Percentiles rank a stretch among this genome's conserved stretches.
Evolutionary conservation across 2,113 vertebrate genomes (phyloP).

Genomic region (Melanerpes formicivorus): DNA sequence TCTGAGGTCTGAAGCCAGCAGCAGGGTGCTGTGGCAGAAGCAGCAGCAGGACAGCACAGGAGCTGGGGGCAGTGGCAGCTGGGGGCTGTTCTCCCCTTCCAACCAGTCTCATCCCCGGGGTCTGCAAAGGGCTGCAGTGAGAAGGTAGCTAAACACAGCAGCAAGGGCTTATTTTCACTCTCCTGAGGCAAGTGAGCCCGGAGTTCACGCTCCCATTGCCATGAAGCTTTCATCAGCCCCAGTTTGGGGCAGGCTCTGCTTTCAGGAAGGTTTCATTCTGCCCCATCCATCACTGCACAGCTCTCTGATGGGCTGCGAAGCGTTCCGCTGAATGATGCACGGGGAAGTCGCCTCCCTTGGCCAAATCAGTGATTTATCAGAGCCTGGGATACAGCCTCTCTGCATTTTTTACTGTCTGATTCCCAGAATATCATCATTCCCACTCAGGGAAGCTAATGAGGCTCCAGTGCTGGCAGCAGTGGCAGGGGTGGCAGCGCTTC

Average conservation of each 20-base stretch:
- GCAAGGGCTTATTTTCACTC: background rate
- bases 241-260: constrained; percentile 44
- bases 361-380: constrained; percentile 67
- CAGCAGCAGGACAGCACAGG: background rate
- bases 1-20: background rate
- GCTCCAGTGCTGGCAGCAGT: background rate
- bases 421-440: constrained; percentile 60
- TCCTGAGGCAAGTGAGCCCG: background rate
- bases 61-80: background rate
- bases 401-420: constrained; percentile 70
- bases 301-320: constrained; percentile 64
- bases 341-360: constrained; percentile 56
- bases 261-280: constrained; percentile 72
- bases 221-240: constrained; percentile 61
- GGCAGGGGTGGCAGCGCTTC: background rate
- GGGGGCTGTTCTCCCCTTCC: background rate
- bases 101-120: background rate
- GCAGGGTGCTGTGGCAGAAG: fast-evolving
- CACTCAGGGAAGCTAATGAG: constrained; percentile 54
- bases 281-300: constrained; percentile 58
- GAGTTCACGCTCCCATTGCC: background rate
- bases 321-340: constrained; percentile 70
- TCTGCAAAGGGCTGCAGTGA: background rate
- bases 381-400: constrained; percentile 58
- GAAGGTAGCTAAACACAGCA: background rate